These are phyloP conservation scores for Xiphophorus maculatus DNA, from an alignment of 2,113 vertebrate genomes.

Conservation along the genomic window DNA sequence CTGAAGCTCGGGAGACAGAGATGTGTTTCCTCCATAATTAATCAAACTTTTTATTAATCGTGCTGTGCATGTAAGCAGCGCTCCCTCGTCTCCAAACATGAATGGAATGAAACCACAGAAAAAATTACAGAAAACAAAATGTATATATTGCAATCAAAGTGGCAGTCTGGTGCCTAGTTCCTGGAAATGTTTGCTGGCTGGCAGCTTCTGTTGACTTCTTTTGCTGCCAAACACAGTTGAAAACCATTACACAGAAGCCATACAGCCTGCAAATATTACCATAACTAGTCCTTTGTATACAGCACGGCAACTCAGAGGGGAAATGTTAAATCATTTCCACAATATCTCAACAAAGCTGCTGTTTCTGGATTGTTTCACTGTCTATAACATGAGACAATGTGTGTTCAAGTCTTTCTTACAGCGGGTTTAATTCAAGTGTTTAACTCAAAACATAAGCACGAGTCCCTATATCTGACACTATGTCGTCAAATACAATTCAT, in stretches of 20 bases:
- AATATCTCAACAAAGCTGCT: background rate
- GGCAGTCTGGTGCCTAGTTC: background rate
- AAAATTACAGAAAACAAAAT: background rate
- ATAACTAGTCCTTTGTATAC: background rate
- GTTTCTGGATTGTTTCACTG: background rate
- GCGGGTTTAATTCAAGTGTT: background rate
- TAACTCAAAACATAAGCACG: background rate
- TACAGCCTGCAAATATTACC: background rate
- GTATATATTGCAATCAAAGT: background rate
- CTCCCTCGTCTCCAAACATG: background rate
- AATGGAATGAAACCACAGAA: background rate
- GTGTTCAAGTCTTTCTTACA: no score
- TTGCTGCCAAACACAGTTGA: background rate
- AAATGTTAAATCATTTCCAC: background rate
- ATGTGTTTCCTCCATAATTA: constrained; percentile 35
- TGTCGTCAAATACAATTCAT: background rate
- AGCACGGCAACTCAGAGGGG: background rate
- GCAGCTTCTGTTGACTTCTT: background rate
- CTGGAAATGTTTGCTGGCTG: background rate
- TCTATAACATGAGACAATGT: background rate
- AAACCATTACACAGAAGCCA: background rate
- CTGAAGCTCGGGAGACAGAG: constrained; percentile 23
- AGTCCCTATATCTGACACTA: background rate
- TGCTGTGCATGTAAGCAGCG: constrained; percentile 3
- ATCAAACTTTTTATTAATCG: constrained; percentile 49